Base-by-base conservation (phyloP, 2,113 vertebrate species). In the Hemicordylus capensis region DNA sequence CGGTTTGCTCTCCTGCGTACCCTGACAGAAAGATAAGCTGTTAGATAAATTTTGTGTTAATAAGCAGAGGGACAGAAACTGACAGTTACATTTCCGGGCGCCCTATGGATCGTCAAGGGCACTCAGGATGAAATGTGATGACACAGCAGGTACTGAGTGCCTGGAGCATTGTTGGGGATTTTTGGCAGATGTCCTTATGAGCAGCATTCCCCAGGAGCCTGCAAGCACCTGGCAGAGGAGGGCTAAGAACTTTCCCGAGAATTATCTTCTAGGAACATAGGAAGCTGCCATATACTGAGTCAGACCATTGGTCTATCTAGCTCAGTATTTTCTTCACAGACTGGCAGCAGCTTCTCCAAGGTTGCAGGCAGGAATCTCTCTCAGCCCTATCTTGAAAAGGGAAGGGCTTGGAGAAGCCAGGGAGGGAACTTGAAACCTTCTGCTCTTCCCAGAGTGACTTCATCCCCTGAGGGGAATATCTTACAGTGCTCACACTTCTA, bases 1-100 rank as follows among this genome's bases (percentile, higher is more conserved):
- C 48, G 7, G 44, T 24, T 2, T 0, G 3, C 64, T 80, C 69
- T 44, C 0, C 63, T 4, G 1, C 11, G 0, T 14, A 44, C 37
- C 31, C 12, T 1, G 19, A n/a, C 74, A 42, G 20, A 22, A 0
- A 42, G 0, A 17, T 4, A 56, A 61, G 1, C 42, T 22, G 44
- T 26, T 3, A 46, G 87, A 8, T 22, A 0, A 1, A 66, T 2
- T 20, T 0, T 26, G 56, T 8, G 37, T 46, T 86, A 54, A 42
- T 76, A 66, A 1, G 37, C 34, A 56, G 17, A 34, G 42, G 19
- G 17, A 22, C 31, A 1, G 34, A 17, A 34, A 22, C 44, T 0
- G 0, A 8, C 42, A 1, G 58, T 0, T 19, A 61, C 14, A 39
- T 24, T 58, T 80, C 63, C 37, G 1, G 85, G 15, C 74, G 15